Evolutionary conservation across 2,888 invertebrate species (phyloP).

Genomic region (Latheticus oryzae): DNA sequence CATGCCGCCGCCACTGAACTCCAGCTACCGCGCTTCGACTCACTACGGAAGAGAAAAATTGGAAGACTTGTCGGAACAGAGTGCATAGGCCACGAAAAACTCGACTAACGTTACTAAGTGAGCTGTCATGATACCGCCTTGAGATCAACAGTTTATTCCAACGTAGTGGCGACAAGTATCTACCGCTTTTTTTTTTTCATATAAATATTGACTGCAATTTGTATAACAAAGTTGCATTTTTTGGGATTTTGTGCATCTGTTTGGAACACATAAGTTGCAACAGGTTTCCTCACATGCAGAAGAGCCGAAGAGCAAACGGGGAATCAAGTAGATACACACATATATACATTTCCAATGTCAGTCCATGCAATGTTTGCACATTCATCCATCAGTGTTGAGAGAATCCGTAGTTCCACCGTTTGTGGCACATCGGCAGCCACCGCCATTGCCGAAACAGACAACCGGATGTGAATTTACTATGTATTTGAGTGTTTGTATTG

Average conservation of each 20-base stretch:
- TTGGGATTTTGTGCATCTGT: conserved; percentile 1
- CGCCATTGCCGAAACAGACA: conserved; percentile 35
- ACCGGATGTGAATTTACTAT: conserved; percentile 39
- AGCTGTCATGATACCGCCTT: conserved; percentile 57
- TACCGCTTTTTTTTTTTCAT: no score
- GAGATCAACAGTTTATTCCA: conserved; percentile 57
- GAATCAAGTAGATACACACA: conserved; percentile 15
- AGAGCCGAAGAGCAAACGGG: conserved; percentile 26
- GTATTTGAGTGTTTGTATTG: conserved; percentile 64
- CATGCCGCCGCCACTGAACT: no score
- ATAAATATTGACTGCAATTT: neutral
- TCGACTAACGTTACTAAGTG: conserved; percentile 60
- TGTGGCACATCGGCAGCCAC: conserved; percentile 24
- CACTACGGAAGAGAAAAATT: conserved; percentile 61
- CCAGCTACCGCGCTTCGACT: conserved; percentile 34
- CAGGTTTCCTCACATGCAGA: conserved; percentile 40
- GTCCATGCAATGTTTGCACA: conserved; percentile 59
- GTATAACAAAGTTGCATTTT: conserved; percentile 2
- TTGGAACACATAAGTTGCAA: conserved; percentile 23
- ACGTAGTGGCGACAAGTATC: no score
- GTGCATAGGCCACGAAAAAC: conserved; percentile 62
- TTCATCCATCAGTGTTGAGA: conserved; percentile 58
- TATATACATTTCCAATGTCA: conserved; percentile 33
- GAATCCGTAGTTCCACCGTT: conserved; percentile 31
- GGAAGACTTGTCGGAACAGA: conserved; percentile 62